phyloP scores from a whole-genome alignment of 2,797 vertebrate genomes.

The Trematomus bernacchii region DNA sequence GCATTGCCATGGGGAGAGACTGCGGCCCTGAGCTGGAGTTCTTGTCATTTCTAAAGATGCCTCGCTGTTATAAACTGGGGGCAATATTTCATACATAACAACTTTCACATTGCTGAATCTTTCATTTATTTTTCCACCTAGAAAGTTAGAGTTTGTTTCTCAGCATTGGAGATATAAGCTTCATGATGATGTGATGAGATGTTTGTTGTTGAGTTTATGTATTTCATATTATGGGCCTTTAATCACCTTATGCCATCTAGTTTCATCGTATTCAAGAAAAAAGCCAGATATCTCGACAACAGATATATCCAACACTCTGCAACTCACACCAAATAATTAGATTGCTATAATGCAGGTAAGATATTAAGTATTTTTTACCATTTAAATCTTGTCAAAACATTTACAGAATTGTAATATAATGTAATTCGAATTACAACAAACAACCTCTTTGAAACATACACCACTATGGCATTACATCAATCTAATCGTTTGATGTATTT shows the following conservation, averaged over 20 bases:
- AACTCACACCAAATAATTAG: too few relatives aligned
- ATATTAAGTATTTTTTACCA: too few relatives aligned
- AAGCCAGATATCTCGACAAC: too few relatives aligned
- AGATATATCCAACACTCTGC: too few relatives aligned
- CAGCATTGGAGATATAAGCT: too few relatives aligned
- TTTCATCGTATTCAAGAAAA: too few relatives aligned
- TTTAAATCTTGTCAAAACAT: slow-evolving; percentile 22
- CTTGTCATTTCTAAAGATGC: slow-evolving; percentile 35
- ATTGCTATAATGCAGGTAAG: too few relatives aligned
- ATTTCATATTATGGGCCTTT: too few relatives aligned
- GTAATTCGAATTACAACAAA: slow-evolving; percentile 39
- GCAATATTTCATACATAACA: slow-evolving; percentile 29
- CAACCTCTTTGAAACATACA: slow-evolving; percentile 31
- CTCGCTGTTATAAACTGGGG: slow-evolving; percentile 44
- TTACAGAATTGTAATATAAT: slow-evolving; percentile 24
- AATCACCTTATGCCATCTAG: too few relatives aligned
- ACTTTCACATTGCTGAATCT: slow-evolving; percentile 26
- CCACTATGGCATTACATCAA: slow-evolving; percentile 39
- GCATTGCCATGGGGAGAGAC: slow-evolving; percentile 55
- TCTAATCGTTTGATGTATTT: slow-evolving; percentile 39
- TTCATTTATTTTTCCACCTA: not conserved
- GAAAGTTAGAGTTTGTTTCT: too few relatives aligned
- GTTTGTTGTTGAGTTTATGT: too few relatives aligned
- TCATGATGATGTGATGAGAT: too few relatives aligned
- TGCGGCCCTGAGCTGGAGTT: slow-evolving; percentile 42